Evolutionary conservation across 2,797 vertebrate genomes (phyloP).

Genomic region (Melanogrammus aeglefinus): DNA sequence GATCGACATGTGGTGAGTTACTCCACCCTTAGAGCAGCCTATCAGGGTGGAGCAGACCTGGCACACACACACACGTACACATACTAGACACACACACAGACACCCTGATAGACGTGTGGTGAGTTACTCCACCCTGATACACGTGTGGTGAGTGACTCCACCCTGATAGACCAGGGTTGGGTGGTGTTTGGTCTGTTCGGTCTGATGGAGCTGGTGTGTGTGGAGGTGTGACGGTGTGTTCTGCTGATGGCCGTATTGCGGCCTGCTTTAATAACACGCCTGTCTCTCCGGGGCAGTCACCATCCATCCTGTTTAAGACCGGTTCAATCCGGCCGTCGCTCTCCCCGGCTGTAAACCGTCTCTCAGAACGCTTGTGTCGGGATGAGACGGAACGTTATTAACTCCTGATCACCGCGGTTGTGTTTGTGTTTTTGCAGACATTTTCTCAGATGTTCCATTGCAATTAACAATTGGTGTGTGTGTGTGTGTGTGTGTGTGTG

Average conservation of each 20-base stretch:
- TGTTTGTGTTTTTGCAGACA: not conserved
- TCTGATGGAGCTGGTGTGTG: not conserved
- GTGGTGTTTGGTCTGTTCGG: not conserved
- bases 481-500: not conserved
- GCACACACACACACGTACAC: not conserved
- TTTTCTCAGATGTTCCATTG: too few relatives aligned
- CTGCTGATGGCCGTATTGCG: not conserved
- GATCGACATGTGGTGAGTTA: conserved; percentile 93
- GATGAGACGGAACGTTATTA: too few relatives aligned
- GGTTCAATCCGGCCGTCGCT: not conserved
- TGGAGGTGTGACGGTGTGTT: not conserved
- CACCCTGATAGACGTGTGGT: not conserved
- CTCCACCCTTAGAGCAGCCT: conserved; percentile 85
- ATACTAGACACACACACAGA: too few relatives aligned
- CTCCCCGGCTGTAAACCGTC: not conserved
- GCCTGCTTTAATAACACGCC: not conserved
- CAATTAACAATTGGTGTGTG: not conserved
- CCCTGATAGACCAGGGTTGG: not conserved
- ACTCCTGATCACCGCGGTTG: not conserved
- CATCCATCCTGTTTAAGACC: too few relatives aligned
- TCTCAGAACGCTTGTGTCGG: not conserved
- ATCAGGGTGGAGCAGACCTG: too few relatives aligned
- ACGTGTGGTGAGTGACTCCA: not conserved
- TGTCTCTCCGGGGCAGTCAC: not conserved
- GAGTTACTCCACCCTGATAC: too few relatives aligned